Evolutionary conservation across 2,888 invertebrate genomes (phyloP).

Genomic region (Agrochola macilenta): DNA sequence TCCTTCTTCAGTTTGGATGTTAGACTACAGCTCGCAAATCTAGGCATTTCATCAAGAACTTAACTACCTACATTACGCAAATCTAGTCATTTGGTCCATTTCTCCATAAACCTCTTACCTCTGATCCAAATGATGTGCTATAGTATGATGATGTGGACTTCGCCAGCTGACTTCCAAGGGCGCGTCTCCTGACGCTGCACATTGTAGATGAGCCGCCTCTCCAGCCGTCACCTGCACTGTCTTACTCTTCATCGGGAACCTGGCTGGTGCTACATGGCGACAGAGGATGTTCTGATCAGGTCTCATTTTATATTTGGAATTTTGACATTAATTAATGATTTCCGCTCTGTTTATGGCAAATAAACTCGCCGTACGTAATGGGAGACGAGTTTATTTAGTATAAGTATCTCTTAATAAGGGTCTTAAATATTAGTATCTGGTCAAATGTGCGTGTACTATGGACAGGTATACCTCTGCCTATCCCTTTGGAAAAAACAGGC

Average conservation of each 20-base stretch:
- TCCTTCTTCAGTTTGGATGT: background rate
- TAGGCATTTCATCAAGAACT: too few relatives aligned
- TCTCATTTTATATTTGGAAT: background rate
- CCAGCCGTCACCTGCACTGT: conserved; percentile 96
- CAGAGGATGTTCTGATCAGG: background rate
- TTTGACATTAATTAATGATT: background rate
- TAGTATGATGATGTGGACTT: conserved; percentile 92
- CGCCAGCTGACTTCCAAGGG: conserved; percentile 97
- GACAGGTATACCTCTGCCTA: background rate
- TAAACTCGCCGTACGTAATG: too few relatives aligned
- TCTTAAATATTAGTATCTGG: background rate
- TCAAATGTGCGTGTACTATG: too few relatives aligned
- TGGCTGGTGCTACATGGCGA: conserved; percentile 93
- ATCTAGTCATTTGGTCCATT: background rate
- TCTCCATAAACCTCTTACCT: conserved; percentile 82
- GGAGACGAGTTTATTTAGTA: too few relatives aligned
- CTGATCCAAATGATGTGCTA: conserved; percentile 93
- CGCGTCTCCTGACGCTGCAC: conserved; percentile 96
- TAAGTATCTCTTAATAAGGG: too few relatives aligned
- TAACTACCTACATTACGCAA: too few relatives aligned
- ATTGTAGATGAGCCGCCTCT: conserved; percentile 95
- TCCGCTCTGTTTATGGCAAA: too few relatives aligned
- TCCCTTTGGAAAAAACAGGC: background rate
- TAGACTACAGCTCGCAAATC: background rate
- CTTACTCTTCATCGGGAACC: conserved; percentile 95